Conservation (phyloP, 2,888 invertebrate species). For the Coenonympha glycerion region DNA sequence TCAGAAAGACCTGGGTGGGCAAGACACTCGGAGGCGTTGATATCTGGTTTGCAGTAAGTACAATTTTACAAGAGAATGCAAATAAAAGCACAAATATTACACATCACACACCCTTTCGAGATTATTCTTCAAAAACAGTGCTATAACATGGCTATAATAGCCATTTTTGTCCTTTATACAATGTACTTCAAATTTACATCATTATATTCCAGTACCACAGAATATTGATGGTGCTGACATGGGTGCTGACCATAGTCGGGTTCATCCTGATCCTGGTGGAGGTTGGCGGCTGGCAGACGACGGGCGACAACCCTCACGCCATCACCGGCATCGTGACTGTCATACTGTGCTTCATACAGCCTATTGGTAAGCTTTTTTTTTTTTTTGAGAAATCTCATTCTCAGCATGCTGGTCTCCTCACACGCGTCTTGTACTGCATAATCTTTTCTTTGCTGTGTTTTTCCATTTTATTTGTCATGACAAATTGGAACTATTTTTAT, state of each 20-base stretch:
- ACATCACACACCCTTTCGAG: too few relatives aligned
- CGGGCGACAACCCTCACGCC: constrained; percentile 86
- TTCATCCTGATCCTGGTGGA: constrained; percentile 89
- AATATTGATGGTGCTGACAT: constrained; percentile 87
- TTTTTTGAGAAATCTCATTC: too few relatives aligned
- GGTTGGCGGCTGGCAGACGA: constrained; percentile 82
- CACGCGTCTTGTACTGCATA: too few relatives aligned
- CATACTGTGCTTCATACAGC: constrained; percentile 87
- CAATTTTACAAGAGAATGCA: neutral
- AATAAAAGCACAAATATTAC: too few relatives aligned
- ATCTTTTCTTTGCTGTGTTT: neutral
- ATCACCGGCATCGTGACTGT: constrained; percentile 87
- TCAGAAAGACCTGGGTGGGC: constrained; percentile 91
- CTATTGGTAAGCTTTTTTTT: constrained; percentile 79
- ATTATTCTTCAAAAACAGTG: too few relatives aligned
- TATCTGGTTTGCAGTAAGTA: constrained; percentile 93
- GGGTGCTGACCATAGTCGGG: constrained; percentile 85
- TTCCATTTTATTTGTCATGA: too few relatives aligned
- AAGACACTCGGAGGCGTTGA: constrained; percentile 89
- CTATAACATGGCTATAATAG: too few relatives aligned
- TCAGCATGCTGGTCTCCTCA: too few relatives aligned
- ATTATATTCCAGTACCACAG: constrained; percentile 87
- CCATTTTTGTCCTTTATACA: too few relatives aligned
- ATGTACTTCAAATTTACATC: too few relatives aligned
- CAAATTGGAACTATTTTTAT: too few relatives aligned